A percentile compares a stretch with the other conserved stretches of the same genome.
phyloP scores from a whole-genome alignment of 2,888 invertebrate genomes.

The Melanargia galathea region DNA sequence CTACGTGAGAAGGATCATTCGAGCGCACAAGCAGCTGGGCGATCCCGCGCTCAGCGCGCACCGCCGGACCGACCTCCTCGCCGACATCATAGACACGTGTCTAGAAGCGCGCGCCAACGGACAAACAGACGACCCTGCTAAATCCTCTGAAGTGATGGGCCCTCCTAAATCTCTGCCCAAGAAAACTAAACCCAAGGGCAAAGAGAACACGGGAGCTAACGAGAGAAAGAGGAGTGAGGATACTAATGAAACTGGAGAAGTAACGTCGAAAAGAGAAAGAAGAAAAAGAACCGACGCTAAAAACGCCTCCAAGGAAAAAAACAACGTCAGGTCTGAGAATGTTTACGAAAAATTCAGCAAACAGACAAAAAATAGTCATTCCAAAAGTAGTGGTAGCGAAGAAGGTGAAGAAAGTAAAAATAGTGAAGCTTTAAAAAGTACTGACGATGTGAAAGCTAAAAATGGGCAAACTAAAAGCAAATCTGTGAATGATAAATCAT shows the following conservation, averaged over 20 bases:
- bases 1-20: conserved; percentile 59
- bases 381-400: not conserved
- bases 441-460: not conserved
- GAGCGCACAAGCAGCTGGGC: conserved; percentile 57
- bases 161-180: conserved; percentile 67
- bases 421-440: not conserved
- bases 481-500: not conserved
- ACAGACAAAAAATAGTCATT: not conserved
- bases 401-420: not conserved
- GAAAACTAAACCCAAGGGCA: conserved; percentile 54
- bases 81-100: conserved; percentile 64
- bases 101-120: conserved; percentile 52
- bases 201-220: conserved; percentile 46
- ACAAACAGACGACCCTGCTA: conserved; percentile 44
- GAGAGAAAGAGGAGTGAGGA: conserved; percentile 18
- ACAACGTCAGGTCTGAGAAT: not conserved
- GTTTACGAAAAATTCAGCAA: not conserved
- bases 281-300: conserved; percentile 15
- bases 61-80: conserved; percentile 60
- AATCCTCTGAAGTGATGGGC: conserved; percentile 59
- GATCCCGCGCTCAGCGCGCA: conserved; percentile 62
- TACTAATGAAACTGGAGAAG: not conserved
- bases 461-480: too few species aligned
- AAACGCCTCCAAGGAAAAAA: not conserved
- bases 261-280: conserved; percentile 12